Base-by-base conservation (phyloP, 2,113 vertebrate species). In the Cinclus mexicanus region DNA sequence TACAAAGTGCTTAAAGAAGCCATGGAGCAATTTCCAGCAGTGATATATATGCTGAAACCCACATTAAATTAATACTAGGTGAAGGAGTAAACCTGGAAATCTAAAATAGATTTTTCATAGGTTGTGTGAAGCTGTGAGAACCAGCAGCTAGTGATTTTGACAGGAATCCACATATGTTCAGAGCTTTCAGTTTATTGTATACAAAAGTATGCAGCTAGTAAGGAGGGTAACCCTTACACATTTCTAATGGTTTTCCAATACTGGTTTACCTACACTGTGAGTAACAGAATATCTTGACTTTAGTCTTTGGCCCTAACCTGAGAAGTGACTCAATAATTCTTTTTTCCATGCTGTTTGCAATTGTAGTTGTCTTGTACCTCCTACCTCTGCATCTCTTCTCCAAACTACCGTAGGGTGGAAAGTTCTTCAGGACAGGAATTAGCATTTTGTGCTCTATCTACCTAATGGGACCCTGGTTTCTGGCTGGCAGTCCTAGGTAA, bases 81-180 rank as follows among this genome's bases (percentile, higher is more conserved):
- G 67, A 87, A 94, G 60, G 52, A 70, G 28, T 82, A 94, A 91
- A 93, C 87, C 55, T 94, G 50, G 70, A 94, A 84, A 55, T 80
- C 35, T 95, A 39, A 93, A 94, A 57, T 72, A 82, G 61, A 65
- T 76, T 93, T 95, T 0, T 0, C 28, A 23, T 46, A 72, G n/a
- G 39, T 85, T 85, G 20, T 39, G 7, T 84, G 87, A 89, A 75
- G 25, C 35, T 67, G 4, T 59, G n/a, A 74, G 57, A 94, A 57
- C 44, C 57, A 89, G n/a, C 69, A 75, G 55, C 41, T 76, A 9
- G 28, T 83, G 68, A 20, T 69, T 95, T 91, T 15, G 4, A 16
- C 33, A 78, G 65, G 37, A 95, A 55, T 49, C 41, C 33, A 59
- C 12, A 28, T 35, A 26, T 50, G 46, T 44, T 72, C 37, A 72